These are phyloP conservation scores for Morone saxatilis DNA, from an alignment of 2,113 vertebrate species.

Conservation along the genomic window DNA sequence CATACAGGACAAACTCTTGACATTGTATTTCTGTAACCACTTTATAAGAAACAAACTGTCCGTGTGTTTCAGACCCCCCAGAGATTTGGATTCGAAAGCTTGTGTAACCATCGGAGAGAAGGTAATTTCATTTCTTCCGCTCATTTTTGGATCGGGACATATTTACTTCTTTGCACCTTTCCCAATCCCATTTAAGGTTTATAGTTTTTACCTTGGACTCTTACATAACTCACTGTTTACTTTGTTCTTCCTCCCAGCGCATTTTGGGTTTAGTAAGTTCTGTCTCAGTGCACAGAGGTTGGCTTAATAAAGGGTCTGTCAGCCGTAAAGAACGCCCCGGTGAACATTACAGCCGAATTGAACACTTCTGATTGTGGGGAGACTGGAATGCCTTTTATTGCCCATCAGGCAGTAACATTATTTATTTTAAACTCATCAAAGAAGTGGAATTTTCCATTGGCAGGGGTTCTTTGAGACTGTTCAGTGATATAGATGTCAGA, in stretches of 20 bases:
- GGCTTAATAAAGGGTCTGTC: constrained; percentile 24
- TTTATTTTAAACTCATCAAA: constrained; percentile 81
- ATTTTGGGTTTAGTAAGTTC: neutral
- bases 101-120: constrained; percentile 95
- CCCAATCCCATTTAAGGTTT: constrained; percentile 5
- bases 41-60: neutral
- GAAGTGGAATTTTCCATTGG: constrained; percentile 82
- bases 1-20: too few relatives aligned
- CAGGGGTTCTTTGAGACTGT: constrained; percentile 18
- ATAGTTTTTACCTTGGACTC: neutral
- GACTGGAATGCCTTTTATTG: constrained; percentile 78
- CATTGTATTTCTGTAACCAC: too few relatives aligned
- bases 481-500: neutral
- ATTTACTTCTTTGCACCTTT: constrained; percentile 4
- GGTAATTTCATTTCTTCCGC: constrained; percentile 70
- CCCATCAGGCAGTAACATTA: constrained; percentile 72
- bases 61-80: constrained; percentile 87
- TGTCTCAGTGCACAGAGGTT: neutral
- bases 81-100: constrained; percentile 97
- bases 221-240: constrained; percentile 26
- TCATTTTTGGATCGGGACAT: neutral
- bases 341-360: constrained; percentile 68
- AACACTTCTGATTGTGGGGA: constrained; percentile 74
- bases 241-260: neutral
- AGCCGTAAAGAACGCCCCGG: constrained; percentile 57